These are phyloP conservation scores for Neopipo cinnamomea DNA, from an alignment of 2,113 vertebrate species.

Conservation along the genomic window DNA sequence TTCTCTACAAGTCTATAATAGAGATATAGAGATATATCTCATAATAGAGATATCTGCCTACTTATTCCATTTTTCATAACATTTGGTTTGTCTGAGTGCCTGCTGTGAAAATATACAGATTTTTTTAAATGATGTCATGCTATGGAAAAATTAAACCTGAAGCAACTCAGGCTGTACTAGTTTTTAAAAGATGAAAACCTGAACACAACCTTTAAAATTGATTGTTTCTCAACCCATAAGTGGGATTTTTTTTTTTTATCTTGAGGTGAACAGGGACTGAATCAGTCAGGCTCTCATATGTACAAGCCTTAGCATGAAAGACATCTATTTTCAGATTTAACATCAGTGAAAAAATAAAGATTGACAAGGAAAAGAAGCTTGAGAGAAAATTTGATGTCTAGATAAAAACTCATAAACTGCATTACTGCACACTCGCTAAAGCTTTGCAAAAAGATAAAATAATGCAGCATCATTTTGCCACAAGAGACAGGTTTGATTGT, in stretches of 20 bases:
- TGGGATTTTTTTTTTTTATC: neutral
- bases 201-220: neutral
- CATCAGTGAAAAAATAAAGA: neutral
- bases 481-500: neutral
- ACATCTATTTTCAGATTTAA: neutral
- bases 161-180: neutral
- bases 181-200: neutral
- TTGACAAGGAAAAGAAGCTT: neutral
- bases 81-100: neutral
- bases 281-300: neutral
- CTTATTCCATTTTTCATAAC: neutral
- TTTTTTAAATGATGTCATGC: neutral
- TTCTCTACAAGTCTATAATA: neutral
- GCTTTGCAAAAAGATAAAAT: neutral
- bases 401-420: neutral
- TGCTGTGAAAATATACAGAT: neutral
- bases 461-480: neutral
- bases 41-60: neutral
- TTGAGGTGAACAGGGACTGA: neutral
- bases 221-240: neutral
- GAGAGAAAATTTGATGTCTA: neutral
- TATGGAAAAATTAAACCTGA: neutral
- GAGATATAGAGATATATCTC: too few relatives aligned
- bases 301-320: neutral
- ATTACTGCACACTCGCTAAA: conserved; percentile 12